Percentiles rank a stretch among this genome's conserved stretches.
phyloP scores from a whole-genome alignment of 2,113 vertebrate species.

The Cyprinodon variegatus region DNA sequence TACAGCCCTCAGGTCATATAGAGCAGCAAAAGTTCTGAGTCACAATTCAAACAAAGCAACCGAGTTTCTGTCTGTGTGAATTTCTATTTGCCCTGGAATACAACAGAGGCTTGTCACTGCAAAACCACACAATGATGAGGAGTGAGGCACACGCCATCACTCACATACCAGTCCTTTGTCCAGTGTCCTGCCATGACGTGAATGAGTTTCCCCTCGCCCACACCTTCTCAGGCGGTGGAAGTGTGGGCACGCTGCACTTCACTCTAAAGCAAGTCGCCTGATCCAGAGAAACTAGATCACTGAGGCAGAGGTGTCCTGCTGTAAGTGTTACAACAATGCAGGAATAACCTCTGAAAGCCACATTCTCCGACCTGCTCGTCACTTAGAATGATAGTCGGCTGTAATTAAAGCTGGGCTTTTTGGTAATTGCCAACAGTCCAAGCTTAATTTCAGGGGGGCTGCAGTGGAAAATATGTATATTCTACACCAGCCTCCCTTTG shows the following conservation, averaged over 20 bases:
- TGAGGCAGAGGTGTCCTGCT: not conserved
- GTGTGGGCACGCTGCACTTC: slow-evolving; percentile 11
- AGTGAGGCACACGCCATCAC: not conserved
- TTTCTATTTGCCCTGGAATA: slow-evolving; percentile 25
- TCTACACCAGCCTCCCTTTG: slow-evolving; percentile 52
- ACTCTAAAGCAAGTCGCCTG: slow-evolving; percentile 16
- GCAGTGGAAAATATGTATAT: slow-evolving; percentile 62
- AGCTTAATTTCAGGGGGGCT: slow-evolving; percentile 71
- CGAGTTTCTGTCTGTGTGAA: slow-evolving; percentile 28
- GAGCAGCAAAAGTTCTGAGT: slow-evolving; percentile 33
- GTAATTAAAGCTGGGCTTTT: slow-evolving; percentile 65
- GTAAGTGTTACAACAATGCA: slow-evolving; percentile 2
- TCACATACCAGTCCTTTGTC: slow-evolving; percentile 15
- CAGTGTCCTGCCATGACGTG: not conserved
- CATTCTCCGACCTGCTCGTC: slow-evolving; percentile 47
- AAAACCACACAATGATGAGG: slow-evolving; percentile 32
- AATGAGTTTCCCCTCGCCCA: slow-evolving; percentile 29
- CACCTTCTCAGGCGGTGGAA: slow-evolving; percentile 21
- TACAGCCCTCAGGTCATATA: slow-evolving; percentile 6
- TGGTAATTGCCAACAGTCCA: slow-evolving; percentile 71
- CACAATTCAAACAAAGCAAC: slow-evolving; percentile 54
- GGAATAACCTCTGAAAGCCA: slow-evolving; percentile 29
- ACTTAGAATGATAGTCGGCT: slow-evolving; percentile 44
- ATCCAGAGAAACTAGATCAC: slow-evolving; percentile 8
- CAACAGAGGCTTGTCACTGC: slow-evolving; percentile 9